phyloP scores from a whole-genome alignment of 2,113 vertebrate genomes.

The Vidua chalybeata region DNA sequence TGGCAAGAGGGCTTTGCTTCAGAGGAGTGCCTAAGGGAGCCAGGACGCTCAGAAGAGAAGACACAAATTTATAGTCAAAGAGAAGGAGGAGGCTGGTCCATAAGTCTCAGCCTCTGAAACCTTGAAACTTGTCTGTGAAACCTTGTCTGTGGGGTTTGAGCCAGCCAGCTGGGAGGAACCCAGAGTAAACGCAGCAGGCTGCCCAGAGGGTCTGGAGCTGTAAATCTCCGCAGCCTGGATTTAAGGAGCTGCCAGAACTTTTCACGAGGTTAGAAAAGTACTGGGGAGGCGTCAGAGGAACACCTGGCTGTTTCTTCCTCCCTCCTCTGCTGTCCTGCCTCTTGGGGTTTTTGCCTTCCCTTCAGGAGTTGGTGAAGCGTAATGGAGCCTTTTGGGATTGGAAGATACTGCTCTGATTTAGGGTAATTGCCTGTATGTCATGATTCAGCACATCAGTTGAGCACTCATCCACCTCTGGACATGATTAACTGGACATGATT shows the following conservation, averaged over 20 bases:
- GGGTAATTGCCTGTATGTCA: slow-evolving; percentile 42
- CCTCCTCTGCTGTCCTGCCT: background rate
- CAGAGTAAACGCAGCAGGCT: background rate
- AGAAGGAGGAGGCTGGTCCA: accelerated
- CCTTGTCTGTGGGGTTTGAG: background rate
- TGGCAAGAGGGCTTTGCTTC: background rate
- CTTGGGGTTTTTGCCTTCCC: background rate
- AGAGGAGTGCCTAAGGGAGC: background rate
- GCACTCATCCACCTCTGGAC: slow-evolving; percentile 36
- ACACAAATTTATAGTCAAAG: background rate
- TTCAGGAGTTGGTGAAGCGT: background rate
- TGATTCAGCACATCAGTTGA: slow-evolving; percentile 50
- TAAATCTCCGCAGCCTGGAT: slow-evolving; percentile 32
- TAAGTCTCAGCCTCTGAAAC: background rate
- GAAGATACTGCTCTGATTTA: slow-evolving; percentile 42
- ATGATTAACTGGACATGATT: slow-evolving; percentile 63
- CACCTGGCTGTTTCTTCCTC: slow-evolving; percentile 28
- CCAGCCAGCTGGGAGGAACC: background rate
- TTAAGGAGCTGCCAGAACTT: slow-evolving; percentile 51
- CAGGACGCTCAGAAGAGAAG: background rate
- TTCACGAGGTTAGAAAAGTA: slow-evolving; percentile 18
- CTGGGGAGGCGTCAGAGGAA: background rate
- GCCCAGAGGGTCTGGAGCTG: background rate
- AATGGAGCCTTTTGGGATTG: slow-evolving; percentile 35
- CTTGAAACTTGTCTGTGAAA: background rate